phyloP scores from a whole-genome alignment of 2,113 vertebrate species.

The Brachyistius frenatus region DNA sequence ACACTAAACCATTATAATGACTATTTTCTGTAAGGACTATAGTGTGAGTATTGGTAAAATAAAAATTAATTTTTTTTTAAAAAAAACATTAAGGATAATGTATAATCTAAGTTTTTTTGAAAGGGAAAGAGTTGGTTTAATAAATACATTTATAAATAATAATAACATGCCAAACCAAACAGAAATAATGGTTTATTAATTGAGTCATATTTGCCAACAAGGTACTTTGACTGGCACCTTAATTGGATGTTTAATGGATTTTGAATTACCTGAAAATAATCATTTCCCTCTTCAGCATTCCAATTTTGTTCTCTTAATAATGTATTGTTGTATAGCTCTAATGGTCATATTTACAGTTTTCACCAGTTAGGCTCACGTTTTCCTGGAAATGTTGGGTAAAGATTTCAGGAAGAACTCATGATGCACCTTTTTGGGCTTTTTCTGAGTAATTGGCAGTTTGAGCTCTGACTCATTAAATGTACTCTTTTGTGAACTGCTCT shows the following conservation, averaged over 20 bases:
- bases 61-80: no score
- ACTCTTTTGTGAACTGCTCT: conserved; percentile 27
- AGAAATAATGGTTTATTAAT: conserved; percentile 68
- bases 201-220: conserved; percentile 56
- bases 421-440: conserved; percentile 46
- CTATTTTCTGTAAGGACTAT: neutral
- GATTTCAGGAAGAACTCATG: conserved; percentile 27
- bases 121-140: conserved; percentile 39
- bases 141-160: conserved; percentile 30
- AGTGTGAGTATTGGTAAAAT: neutral
- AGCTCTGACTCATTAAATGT: conserved; percentile 67
- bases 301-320: conserved; percentile 21
- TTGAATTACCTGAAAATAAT: conserved; percentile 58
- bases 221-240: conserved; percentile 47
- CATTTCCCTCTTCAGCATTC: conserved; percentile 38
- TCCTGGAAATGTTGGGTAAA: conserved; percentile 46
- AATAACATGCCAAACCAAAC: conserved; percentile 25
- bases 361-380: conserved; percentile 29
- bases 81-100: neutral
- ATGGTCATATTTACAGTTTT: conserved; percentile 29
- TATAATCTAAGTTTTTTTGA: neutral
- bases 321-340: conserved; percentile 6
- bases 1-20: conserved; percentile 6
- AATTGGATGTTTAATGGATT: conserved; percentile 68
- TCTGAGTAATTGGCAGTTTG: conserved; percentile 47